phyloP scores from a whole-genome alignment of 2,797 vertebrate genomes.

The Hydrolagus colliei region DNA sequence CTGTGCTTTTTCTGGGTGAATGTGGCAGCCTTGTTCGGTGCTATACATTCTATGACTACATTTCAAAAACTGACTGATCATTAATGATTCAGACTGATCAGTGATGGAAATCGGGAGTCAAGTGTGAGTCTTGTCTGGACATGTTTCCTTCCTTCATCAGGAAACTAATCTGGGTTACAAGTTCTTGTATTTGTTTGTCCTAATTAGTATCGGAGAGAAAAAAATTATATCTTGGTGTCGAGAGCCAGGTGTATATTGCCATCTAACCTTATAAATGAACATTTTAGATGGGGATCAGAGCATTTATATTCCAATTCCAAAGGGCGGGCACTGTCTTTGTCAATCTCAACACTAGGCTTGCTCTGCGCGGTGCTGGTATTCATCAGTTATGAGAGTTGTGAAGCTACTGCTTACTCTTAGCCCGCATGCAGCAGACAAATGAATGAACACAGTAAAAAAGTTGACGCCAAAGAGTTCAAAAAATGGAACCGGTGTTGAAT shows the following conservation, averaged over 20 bases:
- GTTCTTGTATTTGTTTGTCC: neutral
- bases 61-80: neutral
- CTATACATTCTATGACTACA: neutral
- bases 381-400: neutral
- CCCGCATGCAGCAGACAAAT: constrained; percentile 11
- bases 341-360: neutral
- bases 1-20: no score
- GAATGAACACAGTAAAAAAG: neutral
- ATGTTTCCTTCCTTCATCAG: neutral
- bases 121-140: neutral
- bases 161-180: neutral
- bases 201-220: neutral
- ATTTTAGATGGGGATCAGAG: neutral
- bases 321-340: neutral
- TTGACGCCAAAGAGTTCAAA: constrained; percentile 5
- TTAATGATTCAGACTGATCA: neutral
- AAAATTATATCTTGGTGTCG: neutral
- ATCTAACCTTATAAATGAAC: neutral
- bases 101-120: neutral
- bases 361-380: no score
- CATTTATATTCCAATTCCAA: neutral
- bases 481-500: neutral
- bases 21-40: no score
- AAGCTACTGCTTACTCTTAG: neutral
- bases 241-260: neutral